These are phyloP conservation scores for Andrena minutula DNA, from an alignment of 2,888 invertebrate species.

Conservation along the genomic window DNA sequence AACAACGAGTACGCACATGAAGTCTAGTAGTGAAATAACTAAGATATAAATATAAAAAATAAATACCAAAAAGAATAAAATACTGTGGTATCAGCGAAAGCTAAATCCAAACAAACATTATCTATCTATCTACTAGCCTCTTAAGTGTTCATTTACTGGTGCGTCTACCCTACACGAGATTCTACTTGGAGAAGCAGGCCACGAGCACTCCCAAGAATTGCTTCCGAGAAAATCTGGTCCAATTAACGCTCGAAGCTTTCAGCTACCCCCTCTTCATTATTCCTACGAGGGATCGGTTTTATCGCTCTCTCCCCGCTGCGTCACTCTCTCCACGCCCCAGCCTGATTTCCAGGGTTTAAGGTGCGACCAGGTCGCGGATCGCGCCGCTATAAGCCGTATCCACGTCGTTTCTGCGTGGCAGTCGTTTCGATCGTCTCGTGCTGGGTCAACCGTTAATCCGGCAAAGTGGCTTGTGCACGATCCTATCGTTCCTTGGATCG, in stretches of 20 bases:
- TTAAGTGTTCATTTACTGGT: no score
- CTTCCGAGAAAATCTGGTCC: slow-evolving; percentile 7
- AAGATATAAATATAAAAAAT: no score
- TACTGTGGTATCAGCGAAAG: no score
- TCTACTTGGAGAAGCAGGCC: neutral
- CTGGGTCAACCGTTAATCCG: slow-evolving; percentile 69
- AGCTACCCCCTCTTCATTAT: slow-evolving; percentile 33
- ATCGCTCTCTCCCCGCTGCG: slow-evolving; percentile 41
- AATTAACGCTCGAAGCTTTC: slow-evolving; percentile 49
- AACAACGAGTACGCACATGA: no score
- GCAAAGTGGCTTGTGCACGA: slow-evolving; percentile 64
- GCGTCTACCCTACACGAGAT: no score
- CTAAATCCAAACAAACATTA: no score
- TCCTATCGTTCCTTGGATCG: slow-evolving; percentile 37
- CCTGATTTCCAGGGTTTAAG: slow-evolving; percentile 74
- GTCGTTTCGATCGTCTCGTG: slow-evolving; percentile 67
- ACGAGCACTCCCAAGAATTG: slow-evolving; percentile 18
- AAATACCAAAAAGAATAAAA: no score
- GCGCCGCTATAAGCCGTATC: slow-evolving; percentile 38
- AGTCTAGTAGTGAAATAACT: no score
- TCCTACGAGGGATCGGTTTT: slow-evolving; percentile 53
- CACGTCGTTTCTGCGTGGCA: slow-evolving; percentile 38
- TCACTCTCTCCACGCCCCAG: slow-evolving; percentile 68
- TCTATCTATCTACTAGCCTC: no score
- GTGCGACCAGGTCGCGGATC: slow-evolving; percentile 71